These are phyloP conservation scores for Pseudachorutes palmiensis DNA, from an alignment of 1,140 invertebrate genomes.

Conservation along the genomic window DNA sequence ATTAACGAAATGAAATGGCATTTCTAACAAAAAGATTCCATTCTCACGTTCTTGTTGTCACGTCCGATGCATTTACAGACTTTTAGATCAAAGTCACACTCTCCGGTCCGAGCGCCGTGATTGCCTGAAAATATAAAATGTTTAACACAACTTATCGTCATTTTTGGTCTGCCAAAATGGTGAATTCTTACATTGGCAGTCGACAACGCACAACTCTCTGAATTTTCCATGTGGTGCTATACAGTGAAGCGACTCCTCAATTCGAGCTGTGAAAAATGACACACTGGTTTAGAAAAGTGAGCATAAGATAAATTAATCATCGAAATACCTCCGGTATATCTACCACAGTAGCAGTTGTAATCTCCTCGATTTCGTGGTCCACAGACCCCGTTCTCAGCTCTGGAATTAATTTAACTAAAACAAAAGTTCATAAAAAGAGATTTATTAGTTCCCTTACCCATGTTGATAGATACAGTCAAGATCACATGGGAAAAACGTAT, in stretches of 20 bases:
- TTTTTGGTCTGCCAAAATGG: too few relatives aligned
- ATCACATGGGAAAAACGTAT: background rate
- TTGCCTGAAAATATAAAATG: too few relatives aligned
- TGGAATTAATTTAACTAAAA: too few relatives aligned
- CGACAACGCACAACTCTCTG: background rate
- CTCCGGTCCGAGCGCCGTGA: background rate
- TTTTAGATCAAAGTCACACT: background rate
- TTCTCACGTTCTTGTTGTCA: background rate
- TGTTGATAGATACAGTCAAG: slow-evolving; percentile 1
- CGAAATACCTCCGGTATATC: background rate
- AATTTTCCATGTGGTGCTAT: background rate
- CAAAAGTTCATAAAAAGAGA: too few relatives aligned
- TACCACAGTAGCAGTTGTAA: slow-evolving; percentile 8
- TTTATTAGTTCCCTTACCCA: too few relatives aligned
- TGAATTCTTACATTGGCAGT: slow-evolving; percentile 8
- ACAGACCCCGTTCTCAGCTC: background rate
- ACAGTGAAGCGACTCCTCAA: slow-evolving; percentile 1
- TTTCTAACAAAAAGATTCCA: background rate
- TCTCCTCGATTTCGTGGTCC: background rate
- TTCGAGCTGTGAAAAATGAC: background rate
- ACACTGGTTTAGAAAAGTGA: background rate
- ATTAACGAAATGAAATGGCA: background rate
- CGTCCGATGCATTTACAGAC: slow-evolving; percentile 1
- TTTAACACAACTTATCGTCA: too few relatives aligned
- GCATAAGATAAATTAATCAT: background rate